Evolutionary conservation across 2,888 invertebrate species (phyloP).

Genomic region (Plusia festucae): DNA sequence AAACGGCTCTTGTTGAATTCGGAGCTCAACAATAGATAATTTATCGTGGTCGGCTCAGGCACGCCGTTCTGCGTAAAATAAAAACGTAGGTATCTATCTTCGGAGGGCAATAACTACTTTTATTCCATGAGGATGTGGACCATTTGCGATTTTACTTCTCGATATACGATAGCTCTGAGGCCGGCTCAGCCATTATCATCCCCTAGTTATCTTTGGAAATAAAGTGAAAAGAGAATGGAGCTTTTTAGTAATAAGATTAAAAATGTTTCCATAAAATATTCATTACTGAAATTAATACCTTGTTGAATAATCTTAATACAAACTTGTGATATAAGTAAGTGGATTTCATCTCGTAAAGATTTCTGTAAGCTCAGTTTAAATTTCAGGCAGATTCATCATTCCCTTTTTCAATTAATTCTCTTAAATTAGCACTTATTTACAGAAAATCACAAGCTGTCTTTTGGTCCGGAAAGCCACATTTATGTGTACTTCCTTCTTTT

Average conservation of each 20-base stretch:
- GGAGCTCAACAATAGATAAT: constrained; percentile 85
- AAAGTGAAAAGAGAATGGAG: constrained; percentile 27
- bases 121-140: constrained; percentile 46
- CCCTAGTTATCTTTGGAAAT: constrained; percentile 27
- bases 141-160: constrained; percentile 42
- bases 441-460: constrained; percentile 57
- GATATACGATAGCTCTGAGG: constrained; percentile 41
- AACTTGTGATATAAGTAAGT: constrained; percentile 49
- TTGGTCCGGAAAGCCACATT: constrained; percentile 60
- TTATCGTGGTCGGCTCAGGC: constrained; percentile 83
- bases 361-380: constrained; percentile 50
- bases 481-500: constrained; percentile 63
- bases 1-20: constrained; percentile 86
- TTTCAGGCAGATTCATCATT: constrained; percentile 57
- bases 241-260: constrained; percentile 29
- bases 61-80: constrained; percentile 73
- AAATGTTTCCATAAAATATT: constrained; percentile 14
- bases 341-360: constrained; percentile 47
- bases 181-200: constrained; percentile 51
- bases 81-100: constrained; percentile 71
- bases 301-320: constrained; percentile 30
- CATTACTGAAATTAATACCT: constrained; percentile 34
- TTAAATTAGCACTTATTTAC: constrained; percentile 72
- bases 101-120: constrained; percentile 56
- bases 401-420: constrained; percentile 67